Evolutionary conservation across 23 tunicate species (phyloP).

Genomic region (Aplidium turbinatum): DNA sequence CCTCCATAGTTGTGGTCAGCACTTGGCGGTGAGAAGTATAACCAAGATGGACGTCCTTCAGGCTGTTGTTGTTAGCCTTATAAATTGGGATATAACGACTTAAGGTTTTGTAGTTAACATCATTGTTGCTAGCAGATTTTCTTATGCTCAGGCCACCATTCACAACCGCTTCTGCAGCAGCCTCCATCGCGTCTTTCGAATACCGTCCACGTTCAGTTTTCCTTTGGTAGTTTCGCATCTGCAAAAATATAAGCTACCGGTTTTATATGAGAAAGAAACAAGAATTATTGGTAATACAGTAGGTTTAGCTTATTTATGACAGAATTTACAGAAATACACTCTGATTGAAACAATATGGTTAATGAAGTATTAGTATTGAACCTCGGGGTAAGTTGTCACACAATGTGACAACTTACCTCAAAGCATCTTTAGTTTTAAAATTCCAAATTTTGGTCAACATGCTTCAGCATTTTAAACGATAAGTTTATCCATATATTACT

Average conservation of each 20-base stretch:
- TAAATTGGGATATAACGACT: neutral
- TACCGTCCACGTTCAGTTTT: constrained; percentile 19
- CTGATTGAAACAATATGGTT: no score
- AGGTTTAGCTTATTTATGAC: no score
- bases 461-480: no score
- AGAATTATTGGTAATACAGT: no score
- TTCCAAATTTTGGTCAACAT: no score
- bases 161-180: constrained; percentile 11
- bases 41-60: constrained; percentile 1
- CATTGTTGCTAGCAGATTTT: constrained; percentile 7
- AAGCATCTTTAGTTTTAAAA: no score
- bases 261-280: no score
- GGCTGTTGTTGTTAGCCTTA: constrained; percentile 16
- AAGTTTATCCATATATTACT: no score
- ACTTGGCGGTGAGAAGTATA: constrained; percentile 5
- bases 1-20: constrained; percentile 4
- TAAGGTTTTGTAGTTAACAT: constrained; percentile 16
- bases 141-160: constrained; percentile 13
- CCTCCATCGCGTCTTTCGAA: constrained; percentile 10
- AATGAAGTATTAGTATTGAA: no score
- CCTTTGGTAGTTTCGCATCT: neutral
- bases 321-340: no score
- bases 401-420: no score
- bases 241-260: constrained; percentile 15
- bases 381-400: no score